phyloP scores from a whole-genome alignment of 30 jellyfish, hydroid and myxozoan genomes.

The Morbakka virulenta region DNA sequence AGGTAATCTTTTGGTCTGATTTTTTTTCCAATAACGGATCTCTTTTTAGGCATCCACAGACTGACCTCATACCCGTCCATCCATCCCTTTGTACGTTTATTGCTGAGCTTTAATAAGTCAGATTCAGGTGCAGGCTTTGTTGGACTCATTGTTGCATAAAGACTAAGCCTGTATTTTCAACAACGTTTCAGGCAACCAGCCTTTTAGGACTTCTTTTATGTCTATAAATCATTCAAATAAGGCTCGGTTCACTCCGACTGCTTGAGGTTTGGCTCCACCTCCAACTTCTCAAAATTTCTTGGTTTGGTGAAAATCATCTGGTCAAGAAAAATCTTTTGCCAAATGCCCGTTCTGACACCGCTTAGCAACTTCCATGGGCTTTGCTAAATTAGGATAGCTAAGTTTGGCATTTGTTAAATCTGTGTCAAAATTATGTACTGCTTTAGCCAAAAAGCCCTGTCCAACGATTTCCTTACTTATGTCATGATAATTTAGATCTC shows the following conservation, averaged over 20 bases:
- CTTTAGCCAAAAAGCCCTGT: constrained; percentile 11
- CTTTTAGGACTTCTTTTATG: not conserved
- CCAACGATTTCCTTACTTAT: no score
- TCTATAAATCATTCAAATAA: not conserved
- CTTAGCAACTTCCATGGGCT: constrained; percentile 13
- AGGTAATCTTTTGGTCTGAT: no score
- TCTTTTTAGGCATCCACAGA: no score
- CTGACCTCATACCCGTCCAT: no score
- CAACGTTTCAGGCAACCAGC: not conserved
- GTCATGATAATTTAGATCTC: no score
- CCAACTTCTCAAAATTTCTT: constrained; percentile 14
- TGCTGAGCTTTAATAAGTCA: no score
- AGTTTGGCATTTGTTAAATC: constrained; percentile 11
- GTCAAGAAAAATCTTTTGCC: constrained; percentile 23
- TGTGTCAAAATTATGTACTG: constrained; percentile 1
- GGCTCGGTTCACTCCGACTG: constrained; percentile 1
- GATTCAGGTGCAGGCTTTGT: not conserved
- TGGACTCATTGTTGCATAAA: not conserved
- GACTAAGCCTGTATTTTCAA: no score
- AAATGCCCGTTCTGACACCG: not conserved
- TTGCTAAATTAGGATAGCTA: not conserved
- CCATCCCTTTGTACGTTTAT: no score
- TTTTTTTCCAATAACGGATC: no score
- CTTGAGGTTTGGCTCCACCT: constrained; percentile 28
- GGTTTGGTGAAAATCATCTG: no score